Base-by-base conservation (phyloP, 2,113 vertebrate genomes). In the Geothlypis trichas region DNA sequence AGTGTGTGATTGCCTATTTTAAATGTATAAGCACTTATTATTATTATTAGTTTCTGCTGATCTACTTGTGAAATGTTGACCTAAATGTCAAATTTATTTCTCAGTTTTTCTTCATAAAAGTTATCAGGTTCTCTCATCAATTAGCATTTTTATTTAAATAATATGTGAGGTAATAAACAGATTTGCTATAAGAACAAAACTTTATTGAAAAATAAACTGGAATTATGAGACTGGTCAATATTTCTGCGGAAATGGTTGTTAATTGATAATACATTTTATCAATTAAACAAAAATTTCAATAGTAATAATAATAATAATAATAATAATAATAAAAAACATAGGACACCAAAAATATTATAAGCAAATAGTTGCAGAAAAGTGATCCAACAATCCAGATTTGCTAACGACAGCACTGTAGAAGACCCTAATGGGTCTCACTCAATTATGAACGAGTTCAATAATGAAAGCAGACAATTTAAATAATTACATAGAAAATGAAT, bases 391-490 rank as follows among this genome's bases (percentile, higher is more conserved):
- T 84, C 51, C 55, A 59, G 44, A 69, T 44, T 69, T 86, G 24
- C 8, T 84, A 95, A 57, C 42, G 35, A 91, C 63, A 91, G 44
- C 41, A 67, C 61, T 11, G 4, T 15, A 51, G 52, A 95, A 80
- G 35, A 76, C 28, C n/a, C 42, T 76, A 79, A 93, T 71, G 30
- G 39, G 30, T 77, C 4, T 4, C 55, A 76, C 19, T 84, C 95
- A 75, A 89, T 89, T 81, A 74, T 67, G 59, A 90, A 90, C 62
- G 9, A 90, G 23, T 73, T 89, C 49, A 83, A 87, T 66, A 83
- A 93, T 61, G 62, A 89, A 95, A 65, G 63, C 18, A 84, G 68
- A 84, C 7, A 51, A 78, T 92, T 94, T 73, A 87, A 93, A 76
- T 92, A 92, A 92, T 92, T 71, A 52, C 39, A 72, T 1, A 76